Evolutionary conservation across 2,888 invertebrate species (phyloP), one percentile per base, ranked within the genome.

Genomic region (Aspidapion aeneum): DNA sequence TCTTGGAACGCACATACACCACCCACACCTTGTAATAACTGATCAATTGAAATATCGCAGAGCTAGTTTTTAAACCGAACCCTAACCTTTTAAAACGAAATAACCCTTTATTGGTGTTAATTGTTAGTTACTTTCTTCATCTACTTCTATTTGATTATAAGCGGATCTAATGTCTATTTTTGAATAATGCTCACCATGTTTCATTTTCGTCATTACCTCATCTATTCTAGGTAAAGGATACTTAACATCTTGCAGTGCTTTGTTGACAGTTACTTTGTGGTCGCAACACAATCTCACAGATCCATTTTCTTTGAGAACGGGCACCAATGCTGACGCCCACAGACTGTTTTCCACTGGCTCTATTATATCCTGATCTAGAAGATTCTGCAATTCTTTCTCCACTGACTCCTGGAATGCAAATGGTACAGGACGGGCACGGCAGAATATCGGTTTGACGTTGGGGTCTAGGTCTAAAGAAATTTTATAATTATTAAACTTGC

Each of bases 61-160:
- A 73, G n/a, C 78, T 77, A 18, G 72, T 70, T 16, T 48, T 64
- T n/a, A 61, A 60, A 1, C 79, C 79, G 69, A 72, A 78, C 2
- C 75, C 74, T 20, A 79, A 63, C 21, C 77, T 70, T 51, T 75
- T 75, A 51, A 74, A 73, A 18, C 67, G 63, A 63, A 70, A 79
- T 2, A 79, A 57, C 12, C 79, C 77, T 51, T 72, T 72, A 50
- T 75, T 77, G 0, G 78, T 79, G 18, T 68, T 70, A 54, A 74
- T 69, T 0, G 76, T 72, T 18, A 71, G 65, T 19, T 71, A 1
- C 77, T 68, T 51, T 73, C 67, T 18, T 74, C 71, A 20, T 70
- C 68, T 20, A 76, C 52, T 58, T 69, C 69, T 1, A 76, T 58
- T 67, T 80, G 78, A 58, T 73, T 71, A 69, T 78, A 78, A 1